Percentiles rank a stretch among this genome's conserved stretches.
Conservation (phyloP, 2,888 invertebrate species). For the Lithophane ornitopus region DNA sequence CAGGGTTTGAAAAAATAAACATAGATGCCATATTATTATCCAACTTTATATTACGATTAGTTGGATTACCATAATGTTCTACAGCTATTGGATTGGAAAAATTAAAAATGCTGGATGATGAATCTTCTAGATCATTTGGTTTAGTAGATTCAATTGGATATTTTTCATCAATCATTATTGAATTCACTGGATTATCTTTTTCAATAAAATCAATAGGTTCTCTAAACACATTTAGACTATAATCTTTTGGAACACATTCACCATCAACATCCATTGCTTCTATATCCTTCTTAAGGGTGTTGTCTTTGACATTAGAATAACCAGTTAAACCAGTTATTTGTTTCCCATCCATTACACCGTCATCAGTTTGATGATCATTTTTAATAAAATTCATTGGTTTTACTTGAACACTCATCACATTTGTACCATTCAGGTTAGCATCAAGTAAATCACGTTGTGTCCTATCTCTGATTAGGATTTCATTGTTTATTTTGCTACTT, state of each 20-base stretch:
- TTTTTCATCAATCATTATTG: not conserved
- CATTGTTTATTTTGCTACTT: not conserved
- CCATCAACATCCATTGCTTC: not conserved
- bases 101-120: not conserved
- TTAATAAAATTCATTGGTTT: not conserved
- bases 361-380: not conserved
- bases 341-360: not conserved
- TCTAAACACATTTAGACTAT: not conserved
- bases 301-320: not conserved
- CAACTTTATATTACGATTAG: not conserved
- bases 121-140: not conserved
- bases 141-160: not conserved
- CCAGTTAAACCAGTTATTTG: not conserved
- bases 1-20: slow-evolving; percentile 6
- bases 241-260: not conserved
- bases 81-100: slow-evolving; percentile 32
- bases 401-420: not conserved
- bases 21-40: not conserved
- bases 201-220: not conserved
- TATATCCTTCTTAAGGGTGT: not conserved
- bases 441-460: not conserved
- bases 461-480: slow-evolving; percentile 5
- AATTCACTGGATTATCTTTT: not conserved
- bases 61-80: not conserved
- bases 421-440: not conserved